Conservation (phyloP, 2,888 invertebrate genomes). For the Melinopterus prodromus region DNA sequence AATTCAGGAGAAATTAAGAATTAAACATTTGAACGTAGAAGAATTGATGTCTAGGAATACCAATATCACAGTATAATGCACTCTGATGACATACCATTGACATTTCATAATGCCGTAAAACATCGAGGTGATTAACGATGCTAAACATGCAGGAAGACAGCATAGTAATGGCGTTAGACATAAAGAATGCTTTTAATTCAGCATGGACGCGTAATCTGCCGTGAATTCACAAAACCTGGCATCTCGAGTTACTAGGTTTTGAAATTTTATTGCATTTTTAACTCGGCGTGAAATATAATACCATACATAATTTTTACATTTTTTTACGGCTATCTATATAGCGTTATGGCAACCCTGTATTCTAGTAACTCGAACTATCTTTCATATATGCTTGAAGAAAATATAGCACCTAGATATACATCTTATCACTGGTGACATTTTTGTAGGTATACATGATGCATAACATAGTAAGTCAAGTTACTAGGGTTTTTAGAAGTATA, state of each 20-base stretch:
- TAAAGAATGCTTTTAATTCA: too few relatives aligned
- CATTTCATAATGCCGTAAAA: too few relatives aligned
- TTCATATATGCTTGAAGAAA: conserved; percentile 4
- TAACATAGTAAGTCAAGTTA: background rate
- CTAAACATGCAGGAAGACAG: too few relatives aligned
- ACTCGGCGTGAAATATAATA: background rate
- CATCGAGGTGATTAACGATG: too few relatives aligned
- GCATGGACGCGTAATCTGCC: too few relatives aligned
- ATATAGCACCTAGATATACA: background rate
- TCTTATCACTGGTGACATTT: background rate
- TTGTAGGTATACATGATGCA: background rate
- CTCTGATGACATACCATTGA: too few relatives aligned
- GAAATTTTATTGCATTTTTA: conserved; percentile 4
- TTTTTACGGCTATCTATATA: background rate
- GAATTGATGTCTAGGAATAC: too few relatives aligned
- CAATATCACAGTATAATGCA: too few relatives aligned
- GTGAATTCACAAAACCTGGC: background rate
- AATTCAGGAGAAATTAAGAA: too few relatives aligned
- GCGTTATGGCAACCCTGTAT: background rate
- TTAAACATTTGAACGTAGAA: too few relatives aligned
- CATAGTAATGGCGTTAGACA: too few relatives aligned
- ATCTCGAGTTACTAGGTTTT: background rate
- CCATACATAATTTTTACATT: background rate
- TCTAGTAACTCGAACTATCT: background rate
- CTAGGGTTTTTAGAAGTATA: background rate